Base-by-base conservation (phyloP, 2,888 invertebrate species). In the Agonopterix heracliana region DNA sequence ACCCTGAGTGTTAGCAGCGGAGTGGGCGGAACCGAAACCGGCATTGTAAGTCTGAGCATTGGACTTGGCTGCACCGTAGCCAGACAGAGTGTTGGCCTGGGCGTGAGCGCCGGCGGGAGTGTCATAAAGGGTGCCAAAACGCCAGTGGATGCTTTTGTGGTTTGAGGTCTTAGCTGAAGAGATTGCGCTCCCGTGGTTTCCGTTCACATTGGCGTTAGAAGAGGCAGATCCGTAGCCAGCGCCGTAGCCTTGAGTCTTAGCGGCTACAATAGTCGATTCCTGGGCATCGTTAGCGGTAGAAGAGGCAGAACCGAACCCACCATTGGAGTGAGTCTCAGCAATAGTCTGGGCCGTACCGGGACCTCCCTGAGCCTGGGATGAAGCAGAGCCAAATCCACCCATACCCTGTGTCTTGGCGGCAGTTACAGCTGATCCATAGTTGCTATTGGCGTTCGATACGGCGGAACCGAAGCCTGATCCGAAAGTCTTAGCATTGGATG, bases 91-190 rank as follows among this genome's bases (percentile, higher is more conserved):
- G 54, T 65, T 62, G 44, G 60, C 62, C 26, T 65, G 59, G 46
- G 63, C 67, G 8, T 64, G 66, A 12, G 61, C 66, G 12, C 55
- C 59, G 34, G 70, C 61, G n/a, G 81, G 82, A 9, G 53, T 53
- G 46, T 71, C 74, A 55, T 85, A 86, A 1, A 66, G 56, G 17
- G 81, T 79, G 10, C 86, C 86, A 55, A 86, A 85, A 40, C 70
- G 78, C 86, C 86, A 86, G 51, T 71, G 71, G 62, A 79, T 74
- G 46, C 69, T 66, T 48, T 70, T 74, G 44, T 71, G 65, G 45
- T 63, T 63, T 47, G 61, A 51, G 11, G 65, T 51, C 50, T 72
- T 75, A 48, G 77, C 77, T 3, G 74, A 64, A 9, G 75, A 68
- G 26, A 64, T 53, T 34, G 70, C 72, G 14, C 57, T 64, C n/a